Conservation (phyloP, 2,797 vertebrate species). For the Vespertilio murinus region DNA sequence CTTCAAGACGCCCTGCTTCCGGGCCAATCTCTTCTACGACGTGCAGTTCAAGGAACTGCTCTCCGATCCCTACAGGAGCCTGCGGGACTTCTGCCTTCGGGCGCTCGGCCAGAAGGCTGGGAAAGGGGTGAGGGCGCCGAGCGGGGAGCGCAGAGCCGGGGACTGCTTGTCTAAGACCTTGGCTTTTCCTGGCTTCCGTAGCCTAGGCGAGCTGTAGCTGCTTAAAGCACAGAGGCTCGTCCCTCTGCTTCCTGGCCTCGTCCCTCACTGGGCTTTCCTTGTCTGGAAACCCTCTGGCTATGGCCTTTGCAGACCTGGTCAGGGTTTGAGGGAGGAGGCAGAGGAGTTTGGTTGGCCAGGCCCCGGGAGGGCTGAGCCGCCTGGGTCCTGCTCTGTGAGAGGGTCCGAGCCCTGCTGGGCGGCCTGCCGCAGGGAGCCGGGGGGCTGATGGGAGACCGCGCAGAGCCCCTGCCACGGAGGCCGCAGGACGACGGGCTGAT, state of each 20-base stretch:
- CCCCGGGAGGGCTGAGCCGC: not conserved
- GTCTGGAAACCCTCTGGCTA: not conserved
- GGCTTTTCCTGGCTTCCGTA: not conserved
- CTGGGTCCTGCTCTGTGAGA: not conserved
- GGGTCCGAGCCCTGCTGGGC: not conserved
- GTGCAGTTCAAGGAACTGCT: conserved; percentile 94
- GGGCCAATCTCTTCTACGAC: conserved; percentile 94
- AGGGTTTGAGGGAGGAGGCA: not conserved
- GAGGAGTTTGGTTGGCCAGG: not conserved
- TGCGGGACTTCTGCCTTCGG: conserved; percentile 91
- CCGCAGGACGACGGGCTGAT: rapidly evolving
- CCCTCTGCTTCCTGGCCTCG: not conserved
- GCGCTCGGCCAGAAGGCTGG: conserved; percentile 83
- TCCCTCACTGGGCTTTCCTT: not conserved
- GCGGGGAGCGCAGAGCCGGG: too few species aligned
- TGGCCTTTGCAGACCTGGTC: not conserved
- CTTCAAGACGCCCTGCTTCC: conserved; percentile 93
- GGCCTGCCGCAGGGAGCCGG: not conserved
- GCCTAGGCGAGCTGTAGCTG: not conserved
- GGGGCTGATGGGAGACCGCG: not conserved
- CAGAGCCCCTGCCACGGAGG: not conserved
- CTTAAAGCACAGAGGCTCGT: not conserved
- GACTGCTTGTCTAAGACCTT: not conserved
- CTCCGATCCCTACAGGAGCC: conserved; percentile 88
- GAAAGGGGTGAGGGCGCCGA: conserved; percentile 85